phyloP scores from a whole-genome alignment of 2,797 vertebrate species.

The Coreius guichenoti region DNA sequence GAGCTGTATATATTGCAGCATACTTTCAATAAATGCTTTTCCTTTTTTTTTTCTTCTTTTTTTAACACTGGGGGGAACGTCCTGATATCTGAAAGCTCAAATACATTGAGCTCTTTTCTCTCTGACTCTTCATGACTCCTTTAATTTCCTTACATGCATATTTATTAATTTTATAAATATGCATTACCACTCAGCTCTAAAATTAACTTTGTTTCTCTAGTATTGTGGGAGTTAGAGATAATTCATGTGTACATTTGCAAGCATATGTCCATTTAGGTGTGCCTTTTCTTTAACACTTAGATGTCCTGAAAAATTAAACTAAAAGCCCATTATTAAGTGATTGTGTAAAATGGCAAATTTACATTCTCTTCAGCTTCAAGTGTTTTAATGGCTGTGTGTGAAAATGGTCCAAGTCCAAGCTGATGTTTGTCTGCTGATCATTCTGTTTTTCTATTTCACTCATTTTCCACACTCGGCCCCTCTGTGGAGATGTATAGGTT shows the following conservation, averaged over 20 bases:
- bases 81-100: too few species aligned
- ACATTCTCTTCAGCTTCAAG: background rate
- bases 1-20: background rate
- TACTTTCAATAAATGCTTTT: background rate
- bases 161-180: too few species aligned
- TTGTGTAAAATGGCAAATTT: background rate
- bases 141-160: too few species aligned
- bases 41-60: too few species aligned
- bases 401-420: background rate
- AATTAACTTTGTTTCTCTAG: slow-evolving; percentile 6
- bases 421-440: slow-evolving; percentile 1
- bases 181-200: slow-evolving; percentile 2
- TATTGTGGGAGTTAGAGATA: background rate
- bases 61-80: too few species aligned
- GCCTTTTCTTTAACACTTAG: background rate
- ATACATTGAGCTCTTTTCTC: too few species aligned
- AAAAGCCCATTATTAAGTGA: background rate
- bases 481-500: slow-evolving; percentile 56
- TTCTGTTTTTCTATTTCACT: slow-evolving; percentile 38
- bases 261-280: background rate
- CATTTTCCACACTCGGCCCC: background rate
- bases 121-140: too few species aligned
- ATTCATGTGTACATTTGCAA: background rate
- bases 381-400: background rate
- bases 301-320: background rate